Percentiles rank a stretch among this genome's conserved stretches.
phyloP scores from a whole-genome alignment of 2,113 vertebrate genomes.

The Solenodon paradoxus region DNA sequence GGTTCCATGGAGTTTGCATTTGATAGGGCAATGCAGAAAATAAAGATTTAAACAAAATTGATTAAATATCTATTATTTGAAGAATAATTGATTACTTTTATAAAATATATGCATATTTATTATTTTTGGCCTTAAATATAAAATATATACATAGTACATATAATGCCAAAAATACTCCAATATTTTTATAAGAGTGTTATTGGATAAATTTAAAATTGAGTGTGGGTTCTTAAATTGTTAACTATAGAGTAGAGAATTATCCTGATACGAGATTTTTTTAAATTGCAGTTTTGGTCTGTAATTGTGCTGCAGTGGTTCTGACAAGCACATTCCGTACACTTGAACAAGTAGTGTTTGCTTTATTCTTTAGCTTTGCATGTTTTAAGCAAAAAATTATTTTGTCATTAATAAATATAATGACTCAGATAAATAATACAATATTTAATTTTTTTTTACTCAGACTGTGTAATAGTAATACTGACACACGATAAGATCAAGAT shows the following conservation, averaged over 20 bases:
- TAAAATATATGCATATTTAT: too few relatives aligned
- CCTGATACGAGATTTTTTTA: background rate
- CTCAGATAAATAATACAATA: slow-evolving; percentile 39
- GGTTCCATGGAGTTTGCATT: background rate
- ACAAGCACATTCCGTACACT: background rate
- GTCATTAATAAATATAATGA: slow-evolving; percentile 45
- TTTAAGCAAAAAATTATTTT: too few relatives aligned
- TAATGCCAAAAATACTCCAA: background rate
- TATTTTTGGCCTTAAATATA: too few relatives aligned
- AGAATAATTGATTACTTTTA: too few relatives aligned
- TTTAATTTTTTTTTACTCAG: slow-evolving; percentile 56
- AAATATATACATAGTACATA: too few relatives aligned
- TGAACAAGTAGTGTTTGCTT: background rate
- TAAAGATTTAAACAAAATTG: background rate
- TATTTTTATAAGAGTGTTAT: background rate
- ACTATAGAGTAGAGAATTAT: background rate
- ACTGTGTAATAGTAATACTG: background rate
- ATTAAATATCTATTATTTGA: too few relatives aligned
- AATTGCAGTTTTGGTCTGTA: background rate
- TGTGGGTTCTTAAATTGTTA: background rate
- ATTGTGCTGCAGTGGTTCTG: background rate
- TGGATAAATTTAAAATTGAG: background rate
- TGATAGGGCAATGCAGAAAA: background rate
- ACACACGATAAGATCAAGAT: background rate
- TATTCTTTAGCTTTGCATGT: background rate